A percentile compares a stretch with the other conserved stretches of the same genome.
These are phyloP conservation scores for Lepidostoma basale DNA, from an alignment of 1,140 invertebrate genomes.

Conservation along the genomic window DNA sequence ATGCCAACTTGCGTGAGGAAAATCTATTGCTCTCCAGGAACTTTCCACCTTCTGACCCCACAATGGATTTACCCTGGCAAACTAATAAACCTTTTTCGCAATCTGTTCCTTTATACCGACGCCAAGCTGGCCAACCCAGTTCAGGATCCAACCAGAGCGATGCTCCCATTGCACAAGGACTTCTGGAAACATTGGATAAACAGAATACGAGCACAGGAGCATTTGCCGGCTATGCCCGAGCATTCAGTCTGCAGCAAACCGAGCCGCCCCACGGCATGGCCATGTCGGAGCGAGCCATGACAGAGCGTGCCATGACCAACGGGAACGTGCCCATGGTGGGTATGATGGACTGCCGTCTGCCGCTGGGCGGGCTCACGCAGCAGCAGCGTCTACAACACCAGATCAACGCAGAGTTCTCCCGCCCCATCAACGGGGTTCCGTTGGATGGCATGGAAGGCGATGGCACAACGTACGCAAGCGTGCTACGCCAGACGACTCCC, in stretches of 20 bases:
- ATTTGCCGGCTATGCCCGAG: conserved; percentile 49
- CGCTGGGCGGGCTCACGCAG: conserved; percentile 44
- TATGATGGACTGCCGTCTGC: conserved; percentile 49
- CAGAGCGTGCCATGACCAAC: conserved; percentile 37
- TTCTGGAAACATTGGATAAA: conserved; percentile 46
- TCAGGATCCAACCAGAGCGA: conserved; percentile 10
- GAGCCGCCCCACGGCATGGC: conserved; percentile 47
- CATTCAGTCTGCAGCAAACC: conserved; percentile 45
- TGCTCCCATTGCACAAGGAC: conserved; percentile 22
- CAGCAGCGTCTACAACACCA: conserved; percentile 40
- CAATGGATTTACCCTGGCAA: conserved; percentile 38
- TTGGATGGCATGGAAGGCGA: conserved; percentile 37
- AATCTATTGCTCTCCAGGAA: conserved; percentile 35
- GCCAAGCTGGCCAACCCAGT: conserved; percentile 50
- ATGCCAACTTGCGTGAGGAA: conserved; percentile 37
- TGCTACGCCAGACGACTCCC: conserved; percentile 52
- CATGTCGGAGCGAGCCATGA: conserved; percentile 36
- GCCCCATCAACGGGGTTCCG: conserved; percentile 40
- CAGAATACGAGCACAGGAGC: conserved; percentile 48
- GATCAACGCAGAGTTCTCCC: conserved; percentile 40
- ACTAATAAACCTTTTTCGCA: conserved; percentile 37
- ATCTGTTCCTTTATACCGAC: conserved; percentile 58
- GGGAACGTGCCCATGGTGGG: conserved; percentile 48
- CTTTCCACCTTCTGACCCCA: conserved; percentile 28
- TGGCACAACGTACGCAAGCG: conserved; percentile 56